Conservation (phyloP, 1,140 invertebrate species). For the Epicauta chinensis region DNA sequence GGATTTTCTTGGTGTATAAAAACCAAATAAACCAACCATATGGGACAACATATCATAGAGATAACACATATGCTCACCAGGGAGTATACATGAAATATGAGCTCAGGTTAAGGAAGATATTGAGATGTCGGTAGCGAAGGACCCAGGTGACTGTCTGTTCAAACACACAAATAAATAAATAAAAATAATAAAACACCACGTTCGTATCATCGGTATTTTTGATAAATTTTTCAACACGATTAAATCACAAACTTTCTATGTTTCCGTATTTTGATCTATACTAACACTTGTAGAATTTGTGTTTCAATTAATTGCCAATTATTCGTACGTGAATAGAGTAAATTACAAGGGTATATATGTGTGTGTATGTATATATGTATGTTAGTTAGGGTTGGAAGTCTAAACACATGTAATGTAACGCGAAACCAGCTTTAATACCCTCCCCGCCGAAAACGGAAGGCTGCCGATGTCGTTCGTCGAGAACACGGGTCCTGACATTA, state of each 20-base stretch:
- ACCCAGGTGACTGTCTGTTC: constrained; percentile 37
- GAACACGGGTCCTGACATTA: constrained; percentile 42
- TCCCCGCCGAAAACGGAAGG: constrained; percentile 15
- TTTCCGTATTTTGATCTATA: no score
- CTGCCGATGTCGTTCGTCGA: constrained; percentile 25
- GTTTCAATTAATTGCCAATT: no score
- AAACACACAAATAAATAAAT: no score
- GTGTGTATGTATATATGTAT: background rate
- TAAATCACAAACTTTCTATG: no score
- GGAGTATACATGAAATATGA: constrained; percentile 34
- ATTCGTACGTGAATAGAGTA: background rate
- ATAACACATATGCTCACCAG: constrained; percentile 35
- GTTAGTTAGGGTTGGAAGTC: constrained; percentile 7
- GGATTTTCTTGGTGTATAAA: constrained; percentile 32
- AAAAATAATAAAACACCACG: no score
- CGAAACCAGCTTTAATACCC: constrained; percentile 26
- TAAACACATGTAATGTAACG: constrained; percentile 38
- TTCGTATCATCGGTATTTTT: no score
- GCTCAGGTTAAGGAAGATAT: constrained; percentile 30
- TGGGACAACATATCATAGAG: constrained; percentile 37
- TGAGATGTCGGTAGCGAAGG: constrained; percentile 11
- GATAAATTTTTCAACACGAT: no score
- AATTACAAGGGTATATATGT: background rate
- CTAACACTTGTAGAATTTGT: no score
- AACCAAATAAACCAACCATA: constrained; percentile 39